These are phyloP conservation scores for Phataginus tetradactyla DNA, from an alignment of 2,797 vertebrate species.

Conservation along the genomic window DNA sequence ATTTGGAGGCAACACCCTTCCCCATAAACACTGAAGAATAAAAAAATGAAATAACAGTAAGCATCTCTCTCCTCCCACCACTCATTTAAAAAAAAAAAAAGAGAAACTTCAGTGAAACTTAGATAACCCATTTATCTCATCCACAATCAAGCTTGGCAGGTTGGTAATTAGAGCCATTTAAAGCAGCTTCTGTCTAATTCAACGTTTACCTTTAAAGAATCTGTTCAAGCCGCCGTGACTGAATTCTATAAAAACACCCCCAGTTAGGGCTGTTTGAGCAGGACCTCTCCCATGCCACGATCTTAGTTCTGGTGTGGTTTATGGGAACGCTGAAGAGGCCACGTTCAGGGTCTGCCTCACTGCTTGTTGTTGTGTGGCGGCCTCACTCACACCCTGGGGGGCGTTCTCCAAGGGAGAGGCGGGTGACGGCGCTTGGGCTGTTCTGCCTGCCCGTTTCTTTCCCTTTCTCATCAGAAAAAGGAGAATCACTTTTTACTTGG, in stretches of 20 bases:
- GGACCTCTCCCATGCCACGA: not conserved
- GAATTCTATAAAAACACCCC: accelerated
- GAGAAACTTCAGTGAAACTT: not conserved
- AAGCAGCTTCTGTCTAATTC: not conserved
- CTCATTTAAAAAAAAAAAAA: not conserved
- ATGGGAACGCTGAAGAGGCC: not conserved
- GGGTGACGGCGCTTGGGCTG: not conserved
- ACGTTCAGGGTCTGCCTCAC: not conserved
- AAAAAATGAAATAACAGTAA: not conserved
- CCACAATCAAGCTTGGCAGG: not conserved
- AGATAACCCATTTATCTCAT: too few relatives aligned
- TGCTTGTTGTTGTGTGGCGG: accelerated
- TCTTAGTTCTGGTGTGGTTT: not conserved
- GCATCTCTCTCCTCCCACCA: not conserved
- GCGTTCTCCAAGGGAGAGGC: not conserved
- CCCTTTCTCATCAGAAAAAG: not conserved
- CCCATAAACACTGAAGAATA: not conserved
- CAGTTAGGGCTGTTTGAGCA: accelerated
- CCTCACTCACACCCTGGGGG: not conserved
- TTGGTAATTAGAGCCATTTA: not conserved
- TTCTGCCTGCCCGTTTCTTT: too few relatives aligned
- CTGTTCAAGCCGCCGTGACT: too few relatives aligned
- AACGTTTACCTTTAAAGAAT: not conserved
- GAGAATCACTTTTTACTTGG: not conserved
- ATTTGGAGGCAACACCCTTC: not conserved